phyloP scores from a whole-genome alignment of 2,888 invertebrate species.

The Eupithecia exiguata region DNA sequence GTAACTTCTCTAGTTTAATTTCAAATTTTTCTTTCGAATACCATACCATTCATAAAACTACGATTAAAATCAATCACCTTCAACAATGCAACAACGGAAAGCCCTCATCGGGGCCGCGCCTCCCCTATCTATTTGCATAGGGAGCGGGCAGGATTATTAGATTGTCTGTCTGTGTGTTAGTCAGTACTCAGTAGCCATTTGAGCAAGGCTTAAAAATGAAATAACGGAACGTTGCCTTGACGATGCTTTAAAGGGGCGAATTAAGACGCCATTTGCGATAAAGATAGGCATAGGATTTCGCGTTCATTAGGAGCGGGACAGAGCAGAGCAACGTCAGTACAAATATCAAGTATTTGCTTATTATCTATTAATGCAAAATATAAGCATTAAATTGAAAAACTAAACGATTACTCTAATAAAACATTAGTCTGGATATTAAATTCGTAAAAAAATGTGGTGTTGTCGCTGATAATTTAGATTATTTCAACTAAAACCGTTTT shows the following conservation, averaged over 20 bases:
- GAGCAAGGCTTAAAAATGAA: not conserved
- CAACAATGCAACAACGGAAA: slow-evolving; percentile 28
- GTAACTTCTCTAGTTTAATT: not conserved
- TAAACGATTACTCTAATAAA: no score
- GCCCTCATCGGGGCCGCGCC: slow-evolving; percentile 21
- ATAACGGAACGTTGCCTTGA: not conserved
- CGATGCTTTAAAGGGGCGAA: not conserved
- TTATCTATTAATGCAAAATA: no score
- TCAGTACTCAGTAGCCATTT: slow-evolving; percentile 4
- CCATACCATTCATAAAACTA: not conserved
- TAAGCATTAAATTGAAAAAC: no score
- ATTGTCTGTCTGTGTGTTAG: slow-evolving; percentile 29
- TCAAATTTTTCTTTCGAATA: not conserved
- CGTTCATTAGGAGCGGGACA: no score
- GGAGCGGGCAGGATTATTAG: slow-evolving; percentile 39
- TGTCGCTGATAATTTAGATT: no score
- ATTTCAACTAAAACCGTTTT: no score
- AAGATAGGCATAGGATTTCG: no score
- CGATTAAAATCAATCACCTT: slow-evolving; percentile 30
- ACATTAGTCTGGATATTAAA: no score
- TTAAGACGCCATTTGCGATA: no score
- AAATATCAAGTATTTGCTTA: no score
- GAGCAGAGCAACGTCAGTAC: no score
- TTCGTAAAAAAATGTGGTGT: no score
- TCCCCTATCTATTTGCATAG: slow-evolving; percentile 61